phyloP scores from a whole-genome alignment of 2,888 invertebrate genomes.

The Bhutanitis thaidina region DNA sequence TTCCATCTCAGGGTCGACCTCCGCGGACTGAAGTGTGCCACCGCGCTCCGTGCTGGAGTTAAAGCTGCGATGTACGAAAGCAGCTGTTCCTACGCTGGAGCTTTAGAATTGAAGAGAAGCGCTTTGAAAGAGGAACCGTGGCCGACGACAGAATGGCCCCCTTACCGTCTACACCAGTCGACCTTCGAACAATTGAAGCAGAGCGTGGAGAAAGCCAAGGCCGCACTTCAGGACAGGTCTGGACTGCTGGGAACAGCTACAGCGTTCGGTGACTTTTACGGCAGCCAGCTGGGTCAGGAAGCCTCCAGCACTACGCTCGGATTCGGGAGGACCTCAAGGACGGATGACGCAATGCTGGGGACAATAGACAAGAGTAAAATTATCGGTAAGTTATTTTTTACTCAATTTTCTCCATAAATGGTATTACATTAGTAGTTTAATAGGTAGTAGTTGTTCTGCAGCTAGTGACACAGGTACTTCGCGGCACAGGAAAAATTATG shows the following conservation, averaged over 20 bases:
- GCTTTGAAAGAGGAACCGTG: slow-evolving; percentile 79
- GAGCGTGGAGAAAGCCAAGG: slow-evolving; percentile 94
- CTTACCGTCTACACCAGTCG: slow-evolving; percentile 90
- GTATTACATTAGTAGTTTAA: too few relatives aligned
- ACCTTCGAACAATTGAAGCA: slow-evolving; percentile 95
- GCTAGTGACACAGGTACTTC: too few relatives aligned
- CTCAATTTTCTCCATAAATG: too few relatives aligned
- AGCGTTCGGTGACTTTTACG: slow-evolving; percentile 85
- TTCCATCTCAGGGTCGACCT: slow-evolving; percentile 52
- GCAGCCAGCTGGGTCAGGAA: slow-evolving; percentile 72
- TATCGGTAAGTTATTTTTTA: too few relatives aligned
- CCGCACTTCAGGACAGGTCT: slow-evolving; percentile 87
- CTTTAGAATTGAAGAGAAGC: slow-evolving; percentile 87
- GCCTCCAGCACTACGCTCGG: slow-evolving; percentile 52
- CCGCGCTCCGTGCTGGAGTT: slow-evolving; percentile 58
- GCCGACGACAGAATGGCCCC: slow-evolving; percentile 85
- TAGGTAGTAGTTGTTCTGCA: too few relatives aligned
- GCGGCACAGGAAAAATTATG: too few relatives aligned
- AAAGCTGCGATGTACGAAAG: slow-evolving; percentile 92
- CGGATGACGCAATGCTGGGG: slow-evolving; percentile 68
- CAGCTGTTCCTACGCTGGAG: slow-evolving; percentile 94
- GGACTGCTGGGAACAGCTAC: slow-evolving; percentile 85
- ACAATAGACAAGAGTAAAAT: slow-evolving; percentile 68
- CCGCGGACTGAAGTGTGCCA: slow-evolving; percentile 64
- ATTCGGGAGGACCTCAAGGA: slow-evolving; percentile 56